phyloP scores from a whole-genome alignment of 2,888 invertebrate genomes.

The Erebia epiphron region DNA sequence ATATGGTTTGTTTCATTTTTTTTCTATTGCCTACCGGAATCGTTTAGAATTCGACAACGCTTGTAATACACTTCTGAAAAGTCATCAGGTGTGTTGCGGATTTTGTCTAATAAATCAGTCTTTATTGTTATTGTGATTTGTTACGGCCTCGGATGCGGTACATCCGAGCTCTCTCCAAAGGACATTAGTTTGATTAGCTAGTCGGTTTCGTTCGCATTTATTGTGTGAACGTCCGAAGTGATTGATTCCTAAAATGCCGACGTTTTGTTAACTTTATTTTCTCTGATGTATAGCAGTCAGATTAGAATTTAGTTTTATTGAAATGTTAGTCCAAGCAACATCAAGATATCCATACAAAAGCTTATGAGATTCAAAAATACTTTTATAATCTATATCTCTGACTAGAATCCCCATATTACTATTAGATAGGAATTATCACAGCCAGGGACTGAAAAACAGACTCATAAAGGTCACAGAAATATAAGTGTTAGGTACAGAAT shows the following conservation, averaged over 20 bases:
- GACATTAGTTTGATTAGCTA: constrained; percentile 7
- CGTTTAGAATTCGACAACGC: too few relatives aligned
- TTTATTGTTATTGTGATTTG: constrained; percentile 11
- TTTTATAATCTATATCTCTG: too few relatives aligned
- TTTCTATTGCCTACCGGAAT: background rate
- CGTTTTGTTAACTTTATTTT: constrained; percentile 7
- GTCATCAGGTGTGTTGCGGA: background rate
- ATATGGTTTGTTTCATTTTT: background rate
- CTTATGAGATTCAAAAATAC: too few relatives aligned
- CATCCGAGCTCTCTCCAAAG: constrained; percentile 5
- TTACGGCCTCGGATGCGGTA: background rate
- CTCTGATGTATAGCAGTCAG: background rate
- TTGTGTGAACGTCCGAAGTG: constrained; percentile 48
- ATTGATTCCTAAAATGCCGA: constrained; percentile 31
- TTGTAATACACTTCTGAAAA: background rate
- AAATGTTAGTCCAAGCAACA: background rate
- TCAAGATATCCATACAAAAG: background rate
- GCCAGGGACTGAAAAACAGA: too few relatives aligned
- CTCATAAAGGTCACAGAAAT: too few relatives aligned
- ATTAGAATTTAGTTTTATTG: background rate
- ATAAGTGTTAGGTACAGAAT: too few relatives aligned
- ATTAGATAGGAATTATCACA: too few relatives aligned
- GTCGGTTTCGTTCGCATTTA: background rate
- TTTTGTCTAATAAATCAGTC: background rate
- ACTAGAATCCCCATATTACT: too few relatives aligned